Base-by-base conservation (phyloP, 2,888 invertebrate genomes). In the Drosophila nigritarsus region DNA sequence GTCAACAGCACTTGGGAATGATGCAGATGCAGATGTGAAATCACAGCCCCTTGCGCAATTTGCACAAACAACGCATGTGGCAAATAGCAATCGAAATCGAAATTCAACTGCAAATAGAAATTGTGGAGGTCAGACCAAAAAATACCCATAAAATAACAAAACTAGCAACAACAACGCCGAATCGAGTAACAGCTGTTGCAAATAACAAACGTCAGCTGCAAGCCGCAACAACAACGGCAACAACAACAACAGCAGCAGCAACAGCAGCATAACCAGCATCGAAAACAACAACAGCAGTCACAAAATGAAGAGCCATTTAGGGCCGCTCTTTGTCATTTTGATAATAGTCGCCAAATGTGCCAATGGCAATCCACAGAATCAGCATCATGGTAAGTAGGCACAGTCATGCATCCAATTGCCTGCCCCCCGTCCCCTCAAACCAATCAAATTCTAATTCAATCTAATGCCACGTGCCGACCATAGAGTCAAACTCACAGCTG, bases 301-400 rank as follows among this genome's bases (percentile, higher is more conserved):
- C 69, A 91, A 91, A 92, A 87, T 88, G 81, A 82, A 84, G 65
- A 65, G 69, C 68, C 78, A 78, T 78, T 89, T 87, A 78, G 80
- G 83, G 73, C 51, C 88, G 51, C 72, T 92, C 69, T 79, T 91
- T 75, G 75, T 90, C 78, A 88, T 92, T 79, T 80, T 92, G 69
- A 87, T 91, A 83, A 85, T 92, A 83, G 87, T 84, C 61, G 84
- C 87, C 68, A 88, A 90, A 87, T 92, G 90, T 81, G 85, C 86
- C 81, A 87, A 81, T 67, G 85, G 90, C 73, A 78, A 82, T 55
- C 87, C 92, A 81, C 92, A 92, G 78, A 91, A 82, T 77, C 82
- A 91, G 71, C 91, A 92, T 82, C 91, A 92, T 80, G 92, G 92
- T 92, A 89, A 91, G 84, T 84, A 76, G 60, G 61, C 55, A 48